Percentiles rank a stretch among this genome's conserved stretches.
These are phyloP conservation scores for Dendroctonus ponderosae DNA, from an alignment of 1,140 invertebrate species.

Conservation along the genomic window DNA sequence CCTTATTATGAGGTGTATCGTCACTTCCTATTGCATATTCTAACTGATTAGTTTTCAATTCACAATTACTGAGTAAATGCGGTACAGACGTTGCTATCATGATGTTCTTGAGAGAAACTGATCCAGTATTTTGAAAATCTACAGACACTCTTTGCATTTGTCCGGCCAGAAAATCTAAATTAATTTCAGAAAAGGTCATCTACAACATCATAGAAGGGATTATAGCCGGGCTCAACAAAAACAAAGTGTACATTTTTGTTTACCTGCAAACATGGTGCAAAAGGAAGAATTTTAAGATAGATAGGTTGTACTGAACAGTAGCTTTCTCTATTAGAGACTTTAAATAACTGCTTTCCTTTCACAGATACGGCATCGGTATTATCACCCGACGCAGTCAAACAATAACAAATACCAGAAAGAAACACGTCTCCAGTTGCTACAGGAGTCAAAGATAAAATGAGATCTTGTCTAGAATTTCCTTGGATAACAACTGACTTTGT, in stretches of 20 bases:
- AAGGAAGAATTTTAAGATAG: constrained; percentile 64
- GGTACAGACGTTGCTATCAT: constrained; percentile 68
- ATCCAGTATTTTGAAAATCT: constrained; percentile 69
- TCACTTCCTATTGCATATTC: constrained; percentile 46
- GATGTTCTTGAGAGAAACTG: constrained; percentile 63
- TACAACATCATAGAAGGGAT: constrained; percentile 45
- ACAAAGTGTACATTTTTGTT: neutral
- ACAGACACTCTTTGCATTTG: constrained; percentile 69
- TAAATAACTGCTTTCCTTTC: constrained; percentile 64
- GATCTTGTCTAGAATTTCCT: constrained; percentile 48
- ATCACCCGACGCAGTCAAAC: constrained; percentile 49
- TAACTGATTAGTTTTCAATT: constrained; percentile 36
- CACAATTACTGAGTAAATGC: constrained; percentile 58
- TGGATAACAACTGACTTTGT: constrained; percentile 49
- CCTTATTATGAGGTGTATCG: constrained; percentile 48
- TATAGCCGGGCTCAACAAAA: no score
- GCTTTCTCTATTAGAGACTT: constrained; percentile 45
- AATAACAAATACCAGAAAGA: constrained; percentile 51
- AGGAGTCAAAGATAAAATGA: constrained; percentile 53
- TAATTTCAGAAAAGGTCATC: constrained; percentile 69
- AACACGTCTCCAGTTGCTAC: constrained; percentile 51
- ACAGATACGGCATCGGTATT: constrained; percentile 51
- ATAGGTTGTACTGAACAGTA: constrained; percentile 53
- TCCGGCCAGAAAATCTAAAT: constrained; percentile 66
- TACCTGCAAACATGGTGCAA: constrained; percentile 73